phyloP scores from a whole-genome alignment of 2,888 invertebrate genomes.

The Dioctria rufipes region DNA sequence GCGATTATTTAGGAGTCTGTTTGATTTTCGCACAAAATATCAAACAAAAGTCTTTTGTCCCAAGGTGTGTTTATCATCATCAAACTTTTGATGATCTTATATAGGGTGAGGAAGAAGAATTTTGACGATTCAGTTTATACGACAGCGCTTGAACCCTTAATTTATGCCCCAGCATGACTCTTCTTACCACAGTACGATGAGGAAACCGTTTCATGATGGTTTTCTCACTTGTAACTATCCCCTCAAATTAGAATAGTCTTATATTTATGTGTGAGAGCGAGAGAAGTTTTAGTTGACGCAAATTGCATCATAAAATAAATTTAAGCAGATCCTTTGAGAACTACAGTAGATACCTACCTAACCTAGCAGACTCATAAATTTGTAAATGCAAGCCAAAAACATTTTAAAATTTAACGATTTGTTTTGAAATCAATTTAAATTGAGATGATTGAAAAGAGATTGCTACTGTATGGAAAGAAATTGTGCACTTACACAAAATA shows the following conservation, averaged over 20 bases:
- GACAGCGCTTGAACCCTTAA: constrained; percentile 23
- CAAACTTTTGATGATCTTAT: constrained; percentile 11
- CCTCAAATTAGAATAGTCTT: constrained; percentile 32
- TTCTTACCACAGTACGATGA: not conserved
- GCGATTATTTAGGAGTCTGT: constrained; percentile 26
- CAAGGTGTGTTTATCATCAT: constrained; percentile 29
- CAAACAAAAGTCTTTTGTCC: constrained; percentile 31
- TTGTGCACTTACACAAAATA: no score
- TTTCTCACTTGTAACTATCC: constrained; percentile 7
- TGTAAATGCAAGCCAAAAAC: no score
- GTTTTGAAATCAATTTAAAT: constrained; percentile 11
- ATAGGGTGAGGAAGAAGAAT: not conserved
- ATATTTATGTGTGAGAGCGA: not conserved
- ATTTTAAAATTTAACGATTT: constrained; percentile 22
- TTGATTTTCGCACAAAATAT: constrained; percentile 40
- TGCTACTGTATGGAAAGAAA: not conserved
- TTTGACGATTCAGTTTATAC: not conserved
- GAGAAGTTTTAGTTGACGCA: constrained; percentile 14
- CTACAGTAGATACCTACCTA: no score
- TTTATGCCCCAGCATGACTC: constrained; percentile 43
- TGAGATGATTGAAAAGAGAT: not conserved
- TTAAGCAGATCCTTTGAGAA: not conserved
- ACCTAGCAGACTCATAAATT: constrained; percentile 11
- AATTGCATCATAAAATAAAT: constrained; percentile 20
- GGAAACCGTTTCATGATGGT: not conserved